These are phyloP conservation scores for Oreamnos americanus DNA, from an alignment of 2,113 vertebrate genomes.

Conservation along the genomic window DNA sequence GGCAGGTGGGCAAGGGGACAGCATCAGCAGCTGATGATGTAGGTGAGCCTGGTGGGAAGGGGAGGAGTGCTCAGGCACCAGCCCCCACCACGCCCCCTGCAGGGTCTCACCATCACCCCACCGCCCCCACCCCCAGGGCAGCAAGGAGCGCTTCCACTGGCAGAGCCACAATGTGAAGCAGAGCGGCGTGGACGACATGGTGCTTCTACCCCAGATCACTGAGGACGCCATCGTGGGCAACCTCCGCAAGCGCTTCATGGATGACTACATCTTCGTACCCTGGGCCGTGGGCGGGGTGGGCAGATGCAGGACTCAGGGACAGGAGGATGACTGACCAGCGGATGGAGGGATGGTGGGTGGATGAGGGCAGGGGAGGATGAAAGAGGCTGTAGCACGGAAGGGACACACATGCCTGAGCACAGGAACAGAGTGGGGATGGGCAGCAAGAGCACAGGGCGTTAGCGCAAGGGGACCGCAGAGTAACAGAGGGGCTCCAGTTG, in stretches of 20 bases:
- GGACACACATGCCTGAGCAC: background rate
- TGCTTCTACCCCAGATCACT: conserved; percentile 93
- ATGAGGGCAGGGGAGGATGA: background rate
- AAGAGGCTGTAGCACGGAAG: background rate
- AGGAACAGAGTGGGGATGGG: accelerated
- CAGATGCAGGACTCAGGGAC: accelerated
- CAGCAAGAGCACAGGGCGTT: accelerated
- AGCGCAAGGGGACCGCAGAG: too few species aligned
- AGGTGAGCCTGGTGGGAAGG: background rate
- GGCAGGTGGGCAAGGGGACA: background rate
- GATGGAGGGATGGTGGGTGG: background rate
- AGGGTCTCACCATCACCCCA: background rate
- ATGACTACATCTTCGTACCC: conserved; percentile 99
- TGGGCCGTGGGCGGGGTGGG: background rate
- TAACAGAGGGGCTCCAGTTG: background rate
- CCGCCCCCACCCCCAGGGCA: conserved; percentile 81
- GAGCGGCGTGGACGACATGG: conserved; percentile 98
- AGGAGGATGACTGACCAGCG: too few species aligned
- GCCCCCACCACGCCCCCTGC: accelerated
- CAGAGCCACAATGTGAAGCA: conserved; percentile 99
- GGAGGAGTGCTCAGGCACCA: background rate
- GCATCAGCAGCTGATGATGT: accelerated
- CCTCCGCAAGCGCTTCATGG: conserved; percentile 97
- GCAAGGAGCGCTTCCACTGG: conserved; percentile 95
- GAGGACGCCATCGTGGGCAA: conserved; percentile 97